These are phyloP conservation scores for Typhlichthys subterraneus DNA, from an alignment of 2,797 vertebrate species.

Conservation along the genomic window DNA sequence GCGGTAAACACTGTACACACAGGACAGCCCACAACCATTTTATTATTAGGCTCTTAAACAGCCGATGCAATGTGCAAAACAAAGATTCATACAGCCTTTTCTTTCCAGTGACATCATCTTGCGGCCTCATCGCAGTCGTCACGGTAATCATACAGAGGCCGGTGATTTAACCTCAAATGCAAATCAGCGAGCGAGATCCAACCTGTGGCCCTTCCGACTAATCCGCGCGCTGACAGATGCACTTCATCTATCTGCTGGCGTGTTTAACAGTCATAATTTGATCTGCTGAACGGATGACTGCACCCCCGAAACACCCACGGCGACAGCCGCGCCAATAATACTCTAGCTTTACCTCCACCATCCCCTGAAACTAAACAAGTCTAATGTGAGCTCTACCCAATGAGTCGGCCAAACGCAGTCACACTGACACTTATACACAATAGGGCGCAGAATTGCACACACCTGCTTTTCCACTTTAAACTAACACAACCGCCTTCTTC, in stretches of 20 bases:
- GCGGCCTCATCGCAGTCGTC: slow-evolving; percentile 40
- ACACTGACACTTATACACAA: too few relatives aligned
- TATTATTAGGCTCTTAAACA: slow-evolving; percentile 54
- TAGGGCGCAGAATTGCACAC: too few relatives aligned
- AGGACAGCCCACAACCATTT: slow-evolving; percentile 53
- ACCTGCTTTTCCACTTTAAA: too few relatives aligned
- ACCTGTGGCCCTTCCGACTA: slow-evolving; percentile 26
- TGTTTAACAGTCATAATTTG: slow-evolving; percentile 2
- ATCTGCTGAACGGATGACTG: not conserved
- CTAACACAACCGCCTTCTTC: slow-evolving; percentile 8
- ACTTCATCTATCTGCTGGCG: not conserved
- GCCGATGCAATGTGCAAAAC: slow-evolving; percentile 43
- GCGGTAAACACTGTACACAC: slow-evolving; percentile 53
- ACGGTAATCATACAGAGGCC: slow-evolving; percentile 33
- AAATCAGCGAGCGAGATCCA: slow-evolving; percentile 41
- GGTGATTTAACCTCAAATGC: slow-evolving; percentile 33
- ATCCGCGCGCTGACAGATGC: slow-evolving; percentile 27
- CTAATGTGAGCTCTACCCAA: too few relatives aligned
- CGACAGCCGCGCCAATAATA: slow-evolving; percentile 9
- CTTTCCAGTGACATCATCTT: slow-evolving; percentile 57
- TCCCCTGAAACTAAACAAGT: too few relatives aligned
- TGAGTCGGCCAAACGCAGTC: too few relatives aligned
- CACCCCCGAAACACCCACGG: slow-evolving; percentile 18
- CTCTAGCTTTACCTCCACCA: not conserved
- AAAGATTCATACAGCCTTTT: slow-evolving; percentile 25